Evolutionary conservation across 2,888 invertebrate genomes (phyloP).

Genomic region (Sepioteuthis lessoniana): DNA sequence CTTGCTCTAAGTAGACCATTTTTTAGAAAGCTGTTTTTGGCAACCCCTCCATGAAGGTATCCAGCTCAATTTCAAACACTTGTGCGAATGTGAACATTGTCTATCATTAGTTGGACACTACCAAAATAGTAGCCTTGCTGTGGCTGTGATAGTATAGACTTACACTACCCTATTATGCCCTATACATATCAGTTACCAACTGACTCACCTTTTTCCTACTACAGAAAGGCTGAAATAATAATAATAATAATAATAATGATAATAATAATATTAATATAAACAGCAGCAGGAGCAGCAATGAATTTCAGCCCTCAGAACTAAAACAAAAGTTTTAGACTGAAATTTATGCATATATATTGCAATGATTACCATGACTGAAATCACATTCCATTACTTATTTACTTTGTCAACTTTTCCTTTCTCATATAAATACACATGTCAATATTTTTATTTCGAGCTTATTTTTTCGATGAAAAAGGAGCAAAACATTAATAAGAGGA

Average conservation of each 20-base stretch:
- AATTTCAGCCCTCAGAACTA: not conserved
- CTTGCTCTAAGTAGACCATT: not conserved
- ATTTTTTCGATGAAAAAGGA: not conserved
- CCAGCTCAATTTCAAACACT: not conserved
- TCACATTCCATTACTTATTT: not conserved
- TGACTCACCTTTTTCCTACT: not conserved
- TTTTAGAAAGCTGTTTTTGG: not conserved
- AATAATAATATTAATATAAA: too few relatives aligned
- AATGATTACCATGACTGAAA: not conserved
- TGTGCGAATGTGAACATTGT: not conserved
- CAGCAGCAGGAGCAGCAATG: not conserved
- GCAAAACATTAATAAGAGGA: not conserved
- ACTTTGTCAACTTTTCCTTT: not conserved
- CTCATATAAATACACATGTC: not conserved
- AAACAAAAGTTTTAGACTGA: not conserved
- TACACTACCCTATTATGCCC: not conserved
- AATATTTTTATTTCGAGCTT: not conserved
- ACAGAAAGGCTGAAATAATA: not conserved
- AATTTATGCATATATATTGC: not conserved
- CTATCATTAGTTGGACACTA: not conserved
- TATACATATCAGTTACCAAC: not conserved
- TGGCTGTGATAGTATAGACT: not conserved
- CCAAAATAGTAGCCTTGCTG: not conserved
- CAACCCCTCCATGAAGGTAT: not conserved
- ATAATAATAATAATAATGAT: not conserved